Percentiles rank a stretch among this genome's conserved stretches.
Conservation (phyloP, 2,888 invertebrate genomes). For the Lasioglossum oenotherae region DNA sequence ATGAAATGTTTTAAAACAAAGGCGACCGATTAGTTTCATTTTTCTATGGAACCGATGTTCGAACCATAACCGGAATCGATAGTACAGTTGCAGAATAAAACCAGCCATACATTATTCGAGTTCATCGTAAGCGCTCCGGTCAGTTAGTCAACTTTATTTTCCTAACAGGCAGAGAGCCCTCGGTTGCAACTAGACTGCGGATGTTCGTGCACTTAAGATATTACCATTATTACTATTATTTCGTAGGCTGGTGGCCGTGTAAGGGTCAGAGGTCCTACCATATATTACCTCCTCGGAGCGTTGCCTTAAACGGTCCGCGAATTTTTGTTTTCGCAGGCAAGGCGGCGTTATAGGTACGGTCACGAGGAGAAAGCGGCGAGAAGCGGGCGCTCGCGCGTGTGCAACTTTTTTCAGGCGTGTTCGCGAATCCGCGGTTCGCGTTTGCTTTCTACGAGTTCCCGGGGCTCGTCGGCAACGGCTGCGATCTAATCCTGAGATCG, state of each 20-base stretch:
- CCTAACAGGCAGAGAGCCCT: background rate
- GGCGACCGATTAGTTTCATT: background rate
- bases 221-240: slow-evolving; percentile 11
- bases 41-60: background rate
- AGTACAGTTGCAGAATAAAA: background rate
- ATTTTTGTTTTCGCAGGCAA: slow-evolving; percentile 38
- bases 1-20: background rate
- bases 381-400: slow-evolving; percentile 18
- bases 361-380: slow-evolving; percentile 60
- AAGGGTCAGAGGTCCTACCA: slow-evolving; percentile 37
- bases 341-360: slow-evolving; percentile 16
- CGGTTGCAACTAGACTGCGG: background rate
- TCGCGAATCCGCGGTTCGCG: slow-evolving; percentile 10
- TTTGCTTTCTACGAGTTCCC: slow-evolving; percentile 36
- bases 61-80: background rate
- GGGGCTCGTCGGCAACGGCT: background rate
- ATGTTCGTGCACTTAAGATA: slow-evolving; percentile 9
- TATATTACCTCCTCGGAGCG: slow-evolving; percentile 28
- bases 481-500: slow-evolving; percentile 27
- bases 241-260: background rate
- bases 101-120: background rate
- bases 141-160: background rate
- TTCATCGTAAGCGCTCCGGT: background rate
- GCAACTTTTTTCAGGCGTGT: slow-evolving; percentile 33
- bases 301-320: slow-evolving; percentile 33